These are phyloP conservation scores for Ctena decussata DNA, from an alignment of 2,888 invertebrate species.

Conservation along the genomic window DNA sequence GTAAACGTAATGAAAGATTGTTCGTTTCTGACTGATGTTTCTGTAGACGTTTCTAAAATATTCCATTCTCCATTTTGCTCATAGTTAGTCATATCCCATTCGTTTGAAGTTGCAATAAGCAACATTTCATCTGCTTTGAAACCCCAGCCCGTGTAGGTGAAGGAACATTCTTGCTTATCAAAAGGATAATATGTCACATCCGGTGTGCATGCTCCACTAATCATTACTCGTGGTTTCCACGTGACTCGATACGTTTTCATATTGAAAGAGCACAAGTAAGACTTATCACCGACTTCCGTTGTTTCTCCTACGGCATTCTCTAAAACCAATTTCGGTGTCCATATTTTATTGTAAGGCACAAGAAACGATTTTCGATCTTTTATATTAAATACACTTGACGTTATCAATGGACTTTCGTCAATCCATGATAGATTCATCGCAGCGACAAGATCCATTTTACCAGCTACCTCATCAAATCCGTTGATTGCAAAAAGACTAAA, in stretches of 20 bases:
- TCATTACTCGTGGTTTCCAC: slow-evolving; percentile 44
- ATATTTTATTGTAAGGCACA: slow-evolving; percentile 6
- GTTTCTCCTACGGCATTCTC: slow-evolving; percentile 26
- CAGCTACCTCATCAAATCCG: slow-evolving; percentile 12
- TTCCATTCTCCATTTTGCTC: slow-evolving; percentile 54
- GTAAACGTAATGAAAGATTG: neutral
- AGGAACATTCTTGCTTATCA: slow-evolving; percentile 27
- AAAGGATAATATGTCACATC: slow-evolving; percentile 44
- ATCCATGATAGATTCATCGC: slow-evolving; percentile 6
- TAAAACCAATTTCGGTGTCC: slow-evolving; percentile 52
- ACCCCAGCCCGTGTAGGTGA: slow-evolving; percentile 26
- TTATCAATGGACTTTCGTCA: neutral
- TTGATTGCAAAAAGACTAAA: slow-evolving; percentile 1
- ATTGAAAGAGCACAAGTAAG: slow-evolving; percentile 10
- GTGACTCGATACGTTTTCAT: slow-evolving; percentile 22
- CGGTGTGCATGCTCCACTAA: slow-evolving; percentile 32
- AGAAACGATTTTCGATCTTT: neutral
- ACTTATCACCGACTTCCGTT: neutral
- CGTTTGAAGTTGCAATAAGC: neutral
- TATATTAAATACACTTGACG: neutral
- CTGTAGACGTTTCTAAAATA: slow-evolving; percentile 26
- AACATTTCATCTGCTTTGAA: slow-evolving; percentile 4
- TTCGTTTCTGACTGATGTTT: neutral
- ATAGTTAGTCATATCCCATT: slow-evolving; percentile 18
- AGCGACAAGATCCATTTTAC: neutral